Base-by-base conservation (phyloP, 2,113 vertebrate genomes). In the Mesoclemmys tuberculata region DNA sequence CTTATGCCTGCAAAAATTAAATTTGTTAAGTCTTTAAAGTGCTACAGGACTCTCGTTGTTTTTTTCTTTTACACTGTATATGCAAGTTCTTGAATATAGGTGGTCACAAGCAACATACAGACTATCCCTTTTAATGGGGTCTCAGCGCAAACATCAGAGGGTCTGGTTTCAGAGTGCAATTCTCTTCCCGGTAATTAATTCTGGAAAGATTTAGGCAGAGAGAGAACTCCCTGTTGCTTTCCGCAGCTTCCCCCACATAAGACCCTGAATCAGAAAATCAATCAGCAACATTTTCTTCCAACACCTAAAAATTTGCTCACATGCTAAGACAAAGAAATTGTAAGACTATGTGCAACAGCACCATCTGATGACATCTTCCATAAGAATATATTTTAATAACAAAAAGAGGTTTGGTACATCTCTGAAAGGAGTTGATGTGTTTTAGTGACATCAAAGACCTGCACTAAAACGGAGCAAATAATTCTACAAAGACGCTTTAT, bases 401-500 rank as follows among this genome's bases (percentile, higher is more conserved):
- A 84, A 82, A 19, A 54, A 6, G 82, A 51, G 64, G 13, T 77
- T 78, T 84, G 1, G 1, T 56, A 54, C 64, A 31, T 24, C 49
- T 1, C 27, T 89, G 49, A 82, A 81, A 26, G 44, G 9, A n/a
- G 52, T 44, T 56, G 64, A 29, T 81, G 71, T 21, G 38, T 87
- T 89, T n/a, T 80, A 48, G 13, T 77, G 71, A 19, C 3, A 8
- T 61, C 58, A 35, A 24, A 77, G 12, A 22, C 12, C 41, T 77
- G 74, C 6, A 27, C 35, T 82, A 84, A 87, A 91, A 82, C 56
- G 11, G 84, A 88, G 10, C 29, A 31, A 29, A 41, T 80, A 51
- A 46, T 21, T 85, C 81, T 95, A 82, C 54, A 10, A 85, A 4
- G 13, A 82, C 48, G 21, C 74, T 88, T 88, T 88, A 21, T 83